Conservation (phyloP, 2,797 vertebrate genomes). For the Xenopus petersii region DNA sequence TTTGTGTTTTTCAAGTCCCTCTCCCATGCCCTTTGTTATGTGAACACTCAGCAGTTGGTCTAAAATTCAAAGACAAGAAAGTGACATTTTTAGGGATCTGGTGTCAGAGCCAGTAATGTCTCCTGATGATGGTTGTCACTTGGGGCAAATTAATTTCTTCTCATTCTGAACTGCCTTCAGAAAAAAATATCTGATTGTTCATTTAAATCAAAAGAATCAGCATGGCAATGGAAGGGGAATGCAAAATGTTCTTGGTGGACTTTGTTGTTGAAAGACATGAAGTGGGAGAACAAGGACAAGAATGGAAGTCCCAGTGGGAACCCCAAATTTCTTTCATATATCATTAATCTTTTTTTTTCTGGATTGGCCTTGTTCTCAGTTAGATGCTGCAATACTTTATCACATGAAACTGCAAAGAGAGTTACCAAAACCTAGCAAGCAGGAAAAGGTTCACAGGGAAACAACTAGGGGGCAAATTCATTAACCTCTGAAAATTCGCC, state of each 20-base stretch:
- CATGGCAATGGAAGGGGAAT: slow-evolving; percentile 67
- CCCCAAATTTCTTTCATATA: slow-evolving; percentile 66
- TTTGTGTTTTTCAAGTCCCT: slow-evolving; percentile 68
- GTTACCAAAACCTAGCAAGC: no score
- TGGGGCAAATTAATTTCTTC: slow-evolving; percentile 60
- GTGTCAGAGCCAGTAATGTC: slow-evolving; percentile 65
- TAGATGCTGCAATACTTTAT: slow-evolving; percentile 15
- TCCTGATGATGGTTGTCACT: slow-evolving; percentile 66
- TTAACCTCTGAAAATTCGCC: no score
- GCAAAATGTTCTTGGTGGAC: slow-evolving; percentile 63
- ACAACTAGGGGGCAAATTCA: no score
- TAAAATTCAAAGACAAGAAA: slow-evolving; percentile 67
- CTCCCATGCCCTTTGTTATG: slow-evolving; percentile 62
- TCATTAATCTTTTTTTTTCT: slow-evolving; percentile 60
- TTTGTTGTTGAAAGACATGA: slow-evolving; percentile 70
- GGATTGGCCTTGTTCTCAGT: slow-evolving; percentile 12
- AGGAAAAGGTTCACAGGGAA: no score
- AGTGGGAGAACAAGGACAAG: slow-evolving; percentile 32
- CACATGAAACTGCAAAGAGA: no score
- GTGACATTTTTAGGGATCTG: slow-evolving; percentile 62
- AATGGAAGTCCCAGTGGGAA: slow-evolving; percentile 66
- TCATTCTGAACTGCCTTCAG: slow-evolving; percentile 67
- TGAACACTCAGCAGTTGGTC: slow-evolving; percentile 70
- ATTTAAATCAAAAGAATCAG: slow-evolving; percentile 68
- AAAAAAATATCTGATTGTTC: slow-evolving; percentile 73